Conservation (phyloP, 2,888 invertebrate species). For the Phragmatobia fuliginosa region DNA sequence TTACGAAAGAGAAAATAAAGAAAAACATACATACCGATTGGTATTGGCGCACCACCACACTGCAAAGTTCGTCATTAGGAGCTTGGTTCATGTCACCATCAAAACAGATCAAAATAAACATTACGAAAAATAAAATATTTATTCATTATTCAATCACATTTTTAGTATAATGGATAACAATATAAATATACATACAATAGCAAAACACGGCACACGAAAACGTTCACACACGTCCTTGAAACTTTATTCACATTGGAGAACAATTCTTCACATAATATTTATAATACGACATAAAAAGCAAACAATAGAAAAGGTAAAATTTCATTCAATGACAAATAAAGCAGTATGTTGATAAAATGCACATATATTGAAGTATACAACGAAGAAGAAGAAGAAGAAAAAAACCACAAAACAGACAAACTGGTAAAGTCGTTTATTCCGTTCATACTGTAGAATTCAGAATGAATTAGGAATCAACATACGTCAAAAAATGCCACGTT, state of each 20-base stretch:
- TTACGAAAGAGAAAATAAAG: no score
- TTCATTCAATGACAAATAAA: background rate
- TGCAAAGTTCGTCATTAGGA: background rate
- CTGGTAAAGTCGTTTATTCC: background rate
- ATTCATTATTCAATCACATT: slow-evolving; percentile 61
- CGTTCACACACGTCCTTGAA: slow-evolving; percentile 32
- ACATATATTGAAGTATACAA: background rate
- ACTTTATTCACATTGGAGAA: background rate
- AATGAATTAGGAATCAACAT: background rate
- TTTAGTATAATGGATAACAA: slow-evolving; percentile 62
- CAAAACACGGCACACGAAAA: slow-evolving; percentile 50
- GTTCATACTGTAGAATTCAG: background rate
- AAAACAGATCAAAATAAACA: slow-evolving; percentile 16
- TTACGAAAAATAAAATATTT: slow-evolving; percentile 63
- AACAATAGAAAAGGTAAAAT: background rate
- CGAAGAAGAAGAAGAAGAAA: background rate
- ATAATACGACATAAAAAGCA: background rate
- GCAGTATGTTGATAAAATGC: background rate
- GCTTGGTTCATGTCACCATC: background rate
- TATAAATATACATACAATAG: slow-evolving; percentile 60
- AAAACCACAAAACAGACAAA: background rate
- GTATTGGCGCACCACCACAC: no score
- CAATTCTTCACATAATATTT: background rate
- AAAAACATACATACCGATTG: no score
- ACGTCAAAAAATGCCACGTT: background rate